Percentiles rank a stretch among this genome's conserved stretches.
phyloP scores from a whole-genome alignment of 2,888 invertebrate genomes.

The Drosophila aldrichi region DNA sequence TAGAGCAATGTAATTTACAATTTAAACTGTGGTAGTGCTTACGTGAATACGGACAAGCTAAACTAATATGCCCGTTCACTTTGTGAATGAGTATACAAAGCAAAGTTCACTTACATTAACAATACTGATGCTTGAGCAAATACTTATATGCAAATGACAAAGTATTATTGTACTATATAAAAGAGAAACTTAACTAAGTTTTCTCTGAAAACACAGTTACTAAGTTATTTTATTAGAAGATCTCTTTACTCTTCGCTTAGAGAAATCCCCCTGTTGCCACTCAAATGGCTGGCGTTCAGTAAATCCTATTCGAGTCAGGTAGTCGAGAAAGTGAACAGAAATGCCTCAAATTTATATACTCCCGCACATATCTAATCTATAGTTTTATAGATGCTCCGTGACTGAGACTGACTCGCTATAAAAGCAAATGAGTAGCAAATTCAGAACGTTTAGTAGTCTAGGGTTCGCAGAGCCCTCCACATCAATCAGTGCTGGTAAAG shows the following conservation, averaged over 20 bases:
- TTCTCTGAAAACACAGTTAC: no score
- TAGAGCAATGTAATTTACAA: no score
- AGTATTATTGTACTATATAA: no score
- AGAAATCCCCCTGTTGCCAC: slow-evolving; percentile 14
- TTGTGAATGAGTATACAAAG: no score
- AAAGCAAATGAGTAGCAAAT: slow-evolving; percentile 34
- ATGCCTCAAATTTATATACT: slow-evolving; percentile 12
- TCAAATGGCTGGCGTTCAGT: slow-evolving; percentile 20
- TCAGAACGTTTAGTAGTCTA: slow-evolving; percentile 49
- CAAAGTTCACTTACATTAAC: neutral
- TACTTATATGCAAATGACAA: no score
- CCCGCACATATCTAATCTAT: slow-evolving; percentile 55
- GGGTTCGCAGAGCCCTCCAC: slow-evolving; percentile 16
- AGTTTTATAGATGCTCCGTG: slow-evolving; percentile 40
- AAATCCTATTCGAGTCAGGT: slow-evolving; percentile 21
- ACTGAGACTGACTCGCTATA: slow-evolving; percentile 54
- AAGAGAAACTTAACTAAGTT: no score
- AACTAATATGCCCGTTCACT: no score
- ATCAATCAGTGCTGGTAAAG: slow-evolving; percentile 1
- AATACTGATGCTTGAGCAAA: neutral
- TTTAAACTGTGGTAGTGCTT: no score
- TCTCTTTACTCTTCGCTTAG: neutral
- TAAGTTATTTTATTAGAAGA: no score
- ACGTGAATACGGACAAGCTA: no score
- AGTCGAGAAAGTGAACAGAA: slow-evolving; percentile 3